phyloP scores from a whole-genome alignment of 2,113 vertebrate genomes.

The Cairina moschata region DNA sequence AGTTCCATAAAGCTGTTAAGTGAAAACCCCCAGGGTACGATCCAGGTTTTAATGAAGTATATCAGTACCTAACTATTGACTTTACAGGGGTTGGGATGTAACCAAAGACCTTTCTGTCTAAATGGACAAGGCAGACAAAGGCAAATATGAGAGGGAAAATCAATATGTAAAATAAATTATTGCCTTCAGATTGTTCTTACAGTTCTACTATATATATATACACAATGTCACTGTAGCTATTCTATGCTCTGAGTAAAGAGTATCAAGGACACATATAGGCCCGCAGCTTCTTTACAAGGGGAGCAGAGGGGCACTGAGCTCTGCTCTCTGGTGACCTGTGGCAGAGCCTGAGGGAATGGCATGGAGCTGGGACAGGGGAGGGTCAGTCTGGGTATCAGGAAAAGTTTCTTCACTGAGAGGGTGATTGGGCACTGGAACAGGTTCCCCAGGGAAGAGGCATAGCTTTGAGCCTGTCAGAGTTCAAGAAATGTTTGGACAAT shows the following conservation, averaged over 20 bases:
- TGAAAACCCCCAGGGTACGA: background rate
- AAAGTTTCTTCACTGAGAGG: no score
- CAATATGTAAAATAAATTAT: slow-evolving; percentile 4
- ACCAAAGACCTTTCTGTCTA: background rate
- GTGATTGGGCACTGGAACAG: no score
- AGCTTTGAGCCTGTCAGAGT: no score
- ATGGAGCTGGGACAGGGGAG: no score
- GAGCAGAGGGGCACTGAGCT: no score
- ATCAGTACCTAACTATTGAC: background rate
- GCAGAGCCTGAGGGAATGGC: no score
- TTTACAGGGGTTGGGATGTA: background rate
- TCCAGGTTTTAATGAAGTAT: background rate
- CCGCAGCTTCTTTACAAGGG: no score
- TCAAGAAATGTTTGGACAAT: no score
- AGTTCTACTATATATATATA: background rate
- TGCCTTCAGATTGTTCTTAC: background rate
- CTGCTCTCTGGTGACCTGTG: no score
- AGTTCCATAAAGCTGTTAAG: background rate
- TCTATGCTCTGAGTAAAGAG: background rate
- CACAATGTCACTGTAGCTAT: background rate
- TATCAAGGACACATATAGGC: no score
- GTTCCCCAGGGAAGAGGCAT: no score
- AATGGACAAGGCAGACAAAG: background rate
- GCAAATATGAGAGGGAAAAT: background rate
- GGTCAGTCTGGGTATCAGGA: no score